Percentiles rank a stretch among this genome's conserved stretches.
These are phyloP conservation scores for Caenorhabditis brenneri DNA, from an alignment of 1,140 invertebrate species.

Conservation along the genomic window DNA sequence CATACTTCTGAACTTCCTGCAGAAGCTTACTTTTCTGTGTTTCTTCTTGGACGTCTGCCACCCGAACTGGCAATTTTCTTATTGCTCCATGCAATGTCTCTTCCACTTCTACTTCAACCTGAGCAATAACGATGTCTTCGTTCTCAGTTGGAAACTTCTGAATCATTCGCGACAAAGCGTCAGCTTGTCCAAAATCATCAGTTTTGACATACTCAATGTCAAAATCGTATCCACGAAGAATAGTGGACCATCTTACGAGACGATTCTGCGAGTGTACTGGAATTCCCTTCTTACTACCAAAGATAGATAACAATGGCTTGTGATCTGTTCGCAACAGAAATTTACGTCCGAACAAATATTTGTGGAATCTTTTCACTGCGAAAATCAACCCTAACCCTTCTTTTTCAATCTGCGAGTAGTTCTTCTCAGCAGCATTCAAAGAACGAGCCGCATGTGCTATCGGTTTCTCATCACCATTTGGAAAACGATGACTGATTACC, in stretches of 20 bases:
- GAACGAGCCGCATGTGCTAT: conserved; percentile 71
- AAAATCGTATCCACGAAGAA: conserved; percentile 67
- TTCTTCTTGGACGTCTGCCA: neutral
- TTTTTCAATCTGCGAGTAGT: conserved; percentile 74
- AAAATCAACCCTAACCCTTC: conserved; percentile 75
- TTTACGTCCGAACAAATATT: conserved; percentile 73
- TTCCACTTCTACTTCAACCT: neutral
- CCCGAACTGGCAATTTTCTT: neutral
- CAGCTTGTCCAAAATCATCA: conserved; percentile 60
- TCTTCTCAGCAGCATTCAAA: conserved; percentile 72
- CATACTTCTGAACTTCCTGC: neutral
- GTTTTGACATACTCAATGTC: conserved; percentile 67
- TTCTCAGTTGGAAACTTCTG: neutral
- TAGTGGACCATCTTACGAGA: conserved; percentile 58
- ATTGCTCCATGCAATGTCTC: neutral
- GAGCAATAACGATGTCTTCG: conserved; percentile 53
- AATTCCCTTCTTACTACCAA: conserved; percentile 69
- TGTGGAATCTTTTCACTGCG: conserved; percentile 74
- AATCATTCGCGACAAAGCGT: conserved; percentile 66
- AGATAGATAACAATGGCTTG: conserved; percentile 73
- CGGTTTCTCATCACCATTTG: conserved; percentile 57
- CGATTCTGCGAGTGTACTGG: conserved; percentile 61
- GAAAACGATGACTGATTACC: conserved; percentile 57
- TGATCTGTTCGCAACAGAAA: conserved; percentile 74
- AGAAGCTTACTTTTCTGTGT: neutral